These are phyloP conservation scores for Cyrtonyx montezumae DNA, from an alignment of 2,113 vertebrate genomes.

Conservation along the genomic window DNA sequence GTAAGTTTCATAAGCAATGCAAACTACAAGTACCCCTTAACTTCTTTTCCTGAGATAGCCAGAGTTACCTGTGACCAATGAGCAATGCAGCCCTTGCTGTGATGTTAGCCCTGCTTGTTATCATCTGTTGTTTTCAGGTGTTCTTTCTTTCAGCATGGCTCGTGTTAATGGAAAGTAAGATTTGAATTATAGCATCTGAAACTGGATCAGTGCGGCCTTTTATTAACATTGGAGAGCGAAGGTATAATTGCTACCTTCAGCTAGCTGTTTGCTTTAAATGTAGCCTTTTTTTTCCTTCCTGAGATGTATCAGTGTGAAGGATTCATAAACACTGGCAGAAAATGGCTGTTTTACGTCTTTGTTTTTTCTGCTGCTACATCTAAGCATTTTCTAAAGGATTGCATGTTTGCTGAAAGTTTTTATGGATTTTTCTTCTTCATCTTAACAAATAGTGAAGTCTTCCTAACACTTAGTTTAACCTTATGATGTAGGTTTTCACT, in stretches of 20 bases:
- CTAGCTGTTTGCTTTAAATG: neutral
- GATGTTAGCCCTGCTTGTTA: neutral
- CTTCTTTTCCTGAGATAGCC: neutral
- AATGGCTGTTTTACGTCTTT: neutral
- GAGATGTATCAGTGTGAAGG: neutral
- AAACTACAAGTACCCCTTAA: neutral
- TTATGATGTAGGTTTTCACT: neutral
- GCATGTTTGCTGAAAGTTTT: neutral
- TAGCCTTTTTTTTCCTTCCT: neutral
- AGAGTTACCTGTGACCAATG: neutral
- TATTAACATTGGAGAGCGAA: neutral
- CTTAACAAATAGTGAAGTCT: neutral
- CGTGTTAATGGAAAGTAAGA: neutral
- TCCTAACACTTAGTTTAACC: neutral
- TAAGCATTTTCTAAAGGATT: neutral
- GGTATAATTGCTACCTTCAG: neutral
- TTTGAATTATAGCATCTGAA: neutral
- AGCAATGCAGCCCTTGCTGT: accelerated
- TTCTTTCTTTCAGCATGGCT: neutral
- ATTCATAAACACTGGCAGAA: neutral
- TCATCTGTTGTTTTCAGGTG: neutral
- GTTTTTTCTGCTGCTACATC: neutral
- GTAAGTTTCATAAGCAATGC: neutral
- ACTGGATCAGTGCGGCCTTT: neutral
- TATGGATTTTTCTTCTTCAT: neutral